These are phyloP conservation scores for Ricordea florida DNA, from an alignment of 92 coral and sea anemone genomes.

Conservation along the genomic window DNA sequence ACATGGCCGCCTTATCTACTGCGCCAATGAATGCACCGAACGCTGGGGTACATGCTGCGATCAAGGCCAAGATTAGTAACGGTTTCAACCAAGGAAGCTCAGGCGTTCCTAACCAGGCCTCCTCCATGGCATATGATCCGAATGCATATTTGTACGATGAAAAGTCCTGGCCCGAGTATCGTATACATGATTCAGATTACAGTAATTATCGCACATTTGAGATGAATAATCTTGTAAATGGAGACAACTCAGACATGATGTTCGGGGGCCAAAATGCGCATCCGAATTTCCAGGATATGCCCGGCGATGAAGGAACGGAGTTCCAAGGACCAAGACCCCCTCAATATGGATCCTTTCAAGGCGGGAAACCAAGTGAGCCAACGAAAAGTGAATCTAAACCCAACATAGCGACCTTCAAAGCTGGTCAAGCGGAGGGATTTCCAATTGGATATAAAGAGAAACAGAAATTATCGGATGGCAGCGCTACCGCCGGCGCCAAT, in stretches of 20 bases:
- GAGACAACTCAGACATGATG: slow-evolving; percentile 40
- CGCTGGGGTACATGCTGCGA: slow-evolving; percentile 28
- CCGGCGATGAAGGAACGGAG: not conserved
- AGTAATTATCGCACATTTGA: slow-evolving; percentile 48
- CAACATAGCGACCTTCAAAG: not conserved
- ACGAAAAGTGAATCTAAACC: not conserved
- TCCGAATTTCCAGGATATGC: not conserved
- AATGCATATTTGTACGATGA: slow-evolving; percentile 73
- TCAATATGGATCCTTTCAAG: slow-evolving; percentile 1
- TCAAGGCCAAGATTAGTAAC: slow-evolving; percentile 63
- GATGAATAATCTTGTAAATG: slow-evolving; percentile 21
- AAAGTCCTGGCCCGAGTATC: slow-evolving; percentile 90
- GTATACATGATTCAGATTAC: slow-evolving; percentile 88
- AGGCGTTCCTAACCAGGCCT: slow-evolving; percentile 25
- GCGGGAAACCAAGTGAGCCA: not conserved
- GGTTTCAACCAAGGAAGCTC: slow-evolving; percentile 3
- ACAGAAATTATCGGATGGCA: not conserved
- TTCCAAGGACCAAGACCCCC: not conserved
- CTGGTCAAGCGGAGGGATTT: not conserved
- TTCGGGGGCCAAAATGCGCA: not conserved
- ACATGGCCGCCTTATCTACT: slow-evolving; percentile 77
- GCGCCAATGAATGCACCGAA: slow-evolving; percentile 3
- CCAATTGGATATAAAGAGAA: not conserved
- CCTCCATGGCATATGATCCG: slow-evolving; percentile 50
- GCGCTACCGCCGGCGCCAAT: not conserved